Evolutionary conservation across 2,888 invertebrate genomes (phyloP).

Genomic region (Cataglyphis rosenhaueri): DNA sequence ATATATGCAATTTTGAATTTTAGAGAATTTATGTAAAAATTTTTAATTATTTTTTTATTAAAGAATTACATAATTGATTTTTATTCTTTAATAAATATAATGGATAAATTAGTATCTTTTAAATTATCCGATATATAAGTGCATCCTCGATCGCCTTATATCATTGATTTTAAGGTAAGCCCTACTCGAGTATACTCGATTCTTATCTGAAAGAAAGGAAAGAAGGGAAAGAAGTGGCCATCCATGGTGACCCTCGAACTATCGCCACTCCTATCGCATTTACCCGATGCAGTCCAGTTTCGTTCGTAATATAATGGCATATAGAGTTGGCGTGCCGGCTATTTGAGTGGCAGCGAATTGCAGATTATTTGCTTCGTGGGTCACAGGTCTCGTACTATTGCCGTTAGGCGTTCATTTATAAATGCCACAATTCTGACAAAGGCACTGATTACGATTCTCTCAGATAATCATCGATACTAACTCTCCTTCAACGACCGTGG

Average conservation of each 20-base stretch:
- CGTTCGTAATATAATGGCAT: slow-evolving; percentile 61
- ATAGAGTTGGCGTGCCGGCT: slow-evolving; percentile 57
- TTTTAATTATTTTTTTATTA: neutral
- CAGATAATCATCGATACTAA: slow-evolving; percentile 69
- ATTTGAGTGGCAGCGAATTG: slow-evolving; percentile 69
- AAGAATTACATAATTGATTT: neutral
- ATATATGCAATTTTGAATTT: neutral
- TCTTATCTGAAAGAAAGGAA: slow-evolving; percentile 21
- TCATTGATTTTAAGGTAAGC: slow-evolving; percentile 5
- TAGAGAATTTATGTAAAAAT: neutral
- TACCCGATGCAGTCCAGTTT: slow-evolving; percentile 59
- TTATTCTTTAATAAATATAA: neutral
- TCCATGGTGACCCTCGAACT: slow-evolving; percentile 30
- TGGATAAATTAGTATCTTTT: neutral
- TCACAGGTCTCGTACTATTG: slow-evolving; percentile 60
- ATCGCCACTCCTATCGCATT: slow-evolving; percentile 52
- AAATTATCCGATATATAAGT: neutral
- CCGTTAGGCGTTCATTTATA: slow-evolving; percentile 70
- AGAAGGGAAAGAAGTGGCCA: slow-evolving; percentile 19
- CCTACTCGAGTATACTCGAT: neutral
- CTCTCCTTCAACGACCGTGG: slow-evolving; percentile 57
- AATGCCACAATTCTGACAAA: slow-evolving; percentile 70
- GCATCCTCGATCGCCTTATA: neutral
- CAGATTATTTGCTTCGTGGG: slow-evolving; percentile 72
- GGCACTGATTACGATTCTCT: slow-evolving; percentile 69